These are phyloP conservation scores for Bradypodion pumilum DNA, from an alignment of 2,797 vertebrate genomes.

Conservation along the genomic window DNA sequence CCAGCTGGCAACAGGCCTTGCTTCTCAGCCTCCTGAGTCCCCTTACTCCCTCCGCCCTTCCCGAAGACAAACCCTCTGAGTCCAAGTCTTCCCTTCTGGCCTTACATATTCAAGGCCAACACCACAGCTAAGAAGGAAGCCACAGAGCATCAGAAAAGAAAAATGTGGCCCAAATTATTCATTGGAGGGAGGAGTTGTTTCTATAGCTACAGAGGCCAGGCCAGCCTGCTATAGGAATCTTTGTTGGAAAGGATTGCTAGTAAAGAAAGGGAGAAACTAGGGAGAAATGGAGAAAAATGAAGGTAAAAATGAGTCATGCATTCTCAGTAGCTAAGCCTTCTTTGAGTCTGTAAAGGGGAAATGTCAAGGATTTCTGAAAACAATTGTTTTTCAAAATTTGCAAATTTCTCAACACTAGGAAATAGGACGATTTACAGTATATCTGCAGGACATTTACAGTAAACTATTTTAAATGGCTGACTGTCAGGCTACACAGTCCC, in stretches of 20 bases:
- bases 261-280: neutral
- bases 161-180: neutral
- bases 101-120: neutral
- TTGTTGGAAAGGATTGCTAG: neutral
- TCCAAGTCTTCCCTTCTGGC: neutral
- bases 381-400: neutral
- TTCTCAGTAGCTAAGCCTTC: neutral
- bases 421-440: neutral
- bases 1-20: neutral
- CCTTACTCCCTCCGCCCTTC: neutral
- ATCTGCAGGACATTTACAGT: neutral
- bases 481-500: too few relatives aligned
- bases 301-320: neutral
- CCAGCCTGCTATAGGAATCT: neutral
- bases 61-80: neutral
- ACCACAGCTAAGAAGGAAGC: constrained; percentile 5
- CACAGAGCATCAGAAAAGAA: neutral
- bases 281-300: neutral
- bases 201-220: constrained; percentile 2
- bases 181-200: neutral
- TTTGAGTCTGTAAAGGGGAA: neutral
- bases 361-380: neutral
- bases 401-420: neutral
- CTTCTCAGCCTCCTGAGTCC: neutral
- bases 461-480: neutral